Percentiles rank a stretch among this genome's conserved stretches.
These are phyloP conservation scores for Lydus trimaculatus DNA, from an alignment of 2,888 invertebrate genomes.

Conservation along the genomic window DNA sequence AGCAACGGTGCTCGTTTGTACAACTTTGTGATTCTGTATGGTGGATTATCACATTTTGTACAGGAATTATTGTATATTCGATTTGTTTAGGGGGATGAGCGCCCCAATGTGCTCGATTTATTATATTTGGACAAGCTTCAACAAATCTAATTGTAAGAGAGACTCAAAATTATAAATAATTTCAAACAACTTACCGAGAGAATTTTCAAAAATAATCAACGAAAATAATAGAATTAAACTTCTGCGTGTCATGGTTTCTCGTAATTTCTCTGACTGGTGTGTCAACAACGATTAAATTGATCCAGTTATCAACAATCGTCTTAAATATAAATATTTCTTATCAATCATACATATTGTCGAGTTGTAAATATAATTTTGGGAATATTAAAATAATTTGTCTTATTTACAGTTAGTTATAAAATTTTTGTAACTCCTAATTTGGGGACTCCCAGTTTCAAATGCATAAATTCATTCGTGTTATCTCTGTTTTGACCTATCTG, in stretches of 20 bases:
- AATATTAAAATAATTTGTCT: too few species aligned
- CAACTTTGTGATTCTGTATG: slow-evolving; percentile 67
- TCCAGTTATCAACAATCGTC: too few species aligned
- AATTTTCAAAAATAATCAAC: not conserved
- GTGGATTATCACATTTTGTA: slow-evolving; percentile 64
- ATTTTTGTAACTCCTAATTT: too few species aligned
- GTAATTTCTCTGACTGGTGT: not conserved
- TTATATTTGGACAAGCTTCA: slow-evolving; percentile 62
- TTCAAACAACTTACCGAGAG: not conserved
- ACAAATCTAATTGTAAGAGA: not conserved
- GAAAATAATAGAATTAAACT: not conserved
- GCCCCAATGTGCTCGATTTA: slow-evolving; percentile 69
- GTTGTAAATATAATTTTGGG: too few species aligned
- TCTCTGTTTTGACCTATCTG: too few species aligned
- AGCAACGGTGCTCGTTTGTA: slow-evolving; percentile 58
- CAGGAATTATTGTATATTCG: slow-evolving; percentile 64
- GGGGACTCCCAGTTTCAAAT: too few species aligned
- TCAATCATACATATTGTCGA: too few species aligned
- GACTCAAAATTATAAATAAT: not conserved
- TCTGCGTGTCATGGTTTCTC: not conserved
- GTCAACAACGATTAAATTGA: too few species aligned
- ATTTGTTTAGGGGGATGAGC: slow-evolving; percentile 60
- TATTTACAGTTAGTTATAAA: too few species aligned
- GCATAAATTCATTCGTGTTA: too few species aligned
- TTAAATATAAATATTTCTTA: too few species aligned